Percentiles rank a stretch among this genome's conserved stretches.
Conservation (phyloP, 2,888 invertebrate species). For the Clostera curtula region DNA sequence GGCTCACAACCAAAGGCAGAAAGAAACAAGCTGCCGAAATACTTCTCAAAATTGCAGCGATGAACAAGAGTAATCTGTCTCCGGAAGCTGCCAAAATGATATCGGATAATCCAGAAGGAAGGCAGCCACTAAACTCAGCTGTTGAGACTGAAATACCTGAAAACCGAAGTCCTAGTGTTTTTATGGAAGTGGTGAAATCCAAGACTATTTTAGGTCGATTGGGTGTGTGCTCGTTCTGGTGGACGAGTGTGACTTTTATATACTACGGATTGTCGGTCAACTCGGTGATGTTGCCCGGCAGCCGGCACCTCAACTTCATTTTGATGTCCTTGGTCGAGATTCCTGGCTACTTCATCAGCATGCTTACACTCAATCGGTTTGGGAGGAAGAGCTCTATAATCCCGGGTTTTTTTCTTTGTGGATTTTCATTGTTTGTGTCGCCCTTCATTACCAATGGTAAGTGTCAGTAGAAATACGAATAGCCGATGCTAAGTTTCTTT, state of each 20-base stretch:
- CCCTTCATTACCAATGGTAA: slow-evolving; percentile 5
- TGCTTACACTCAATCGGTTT: slow-evolving; percentile 12
- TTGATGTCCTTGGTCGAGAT: slow-evolving; percentile 73
- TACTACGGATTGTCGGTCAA: slow-evolving; percentile 85
- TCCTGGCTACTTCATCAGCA: slow-evolving; percentile 61
- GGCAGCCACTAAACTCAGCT: no score
- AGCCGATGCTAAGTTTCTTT: no score
- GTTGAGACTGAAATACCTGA: no score
- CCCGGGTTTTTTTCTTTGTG: slow-evolving; percentile 9
- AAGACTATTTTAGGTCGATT: slow-evolving; percentile 11
- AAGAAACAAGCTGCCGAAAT: slow-evolving; percentile 68
- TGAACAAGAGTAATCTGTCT: slow-evolving; percentile 50
- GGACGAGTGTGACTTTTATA: slow-evolving; percentile 83
- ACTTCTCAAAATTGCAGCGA: slow-evolving; percentile 58
- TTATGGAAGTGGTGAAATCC: slow-evolving; percentile 8
- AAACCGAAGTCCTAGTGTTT: no score
- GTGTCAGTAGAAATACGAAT: slow-evolving; percentile 1
- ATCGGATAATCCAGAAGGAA: slow-evolving; percentile 15
- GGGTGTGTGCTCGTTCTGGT: slow-evolving; percentile 34
- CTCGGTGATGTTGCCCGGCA: slow-evolving; percentile 80
- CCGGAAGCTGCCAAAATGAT: slow-evolving; percentile 37
- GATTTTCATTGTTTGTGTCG: slow-evolving; percentile 7
- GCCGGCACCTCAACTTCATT: slow-evolving; percentile 82
- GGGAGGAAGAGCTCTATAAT: slow-evolving; percentile 17
- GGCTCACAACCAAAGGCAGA: slow-evolving; percentile 77